Percentiles rank a stretch among this genome's conserved stretches.
These are phyloP conservation scores for Amiota communis DNA, from an alignment of 2,888 invertebrate genomes.

Conservation along the genomic window DNA sequence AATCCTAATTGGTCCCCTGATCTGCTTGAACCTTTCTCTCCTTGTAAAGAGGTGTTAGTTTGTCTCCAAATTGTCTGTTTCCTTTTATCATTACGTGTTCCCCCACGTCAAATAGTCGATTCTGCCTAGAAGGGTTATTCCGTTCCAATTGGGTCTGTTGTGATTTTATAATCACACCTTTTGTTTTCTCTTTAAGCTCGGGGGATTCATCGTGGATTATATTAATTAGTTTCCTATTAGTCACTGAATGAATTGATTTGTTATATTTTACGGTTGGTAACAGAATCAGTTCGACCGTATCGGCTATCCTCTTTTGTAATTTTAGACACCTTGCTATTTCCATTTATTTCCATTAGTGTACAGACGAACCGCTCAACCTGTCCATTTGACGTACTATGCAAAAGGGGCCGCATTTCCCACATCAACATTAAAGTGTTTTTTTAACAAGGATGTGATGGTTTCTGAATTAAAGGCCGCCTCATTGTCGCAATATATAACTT, in stretches of 20 bases:
- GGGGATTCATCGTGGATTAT: neutral
- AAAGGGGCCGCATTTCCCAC: no score
- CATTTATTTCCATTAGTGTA: slow-evolving; percentile 29
- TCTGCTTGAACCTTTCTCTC: no score
- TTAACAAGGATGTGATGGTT: no score
- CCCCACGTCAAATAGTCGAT: neutral
- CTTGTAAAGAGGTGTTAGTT: no score
- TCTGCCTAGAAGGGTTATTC: slow-evolving; percentile 27
- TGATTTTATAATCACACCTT: no score
- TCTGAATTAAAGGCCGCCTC: no score
- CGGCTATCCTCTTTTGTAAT: slow-evolving; percentile 27
- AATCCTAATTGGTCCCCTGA: slow-evolving; percentile 8
- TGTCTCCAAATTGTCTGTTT: no score
- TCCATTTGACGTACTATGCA: slow-evolving; percentile 38
- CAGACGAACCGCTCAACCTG: slow-evolving; percentile 39
- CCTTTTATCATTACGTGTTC: no score
- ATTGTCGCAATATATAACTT: no score
- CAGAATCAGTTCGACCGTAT: slow-evolving; percentile 37
- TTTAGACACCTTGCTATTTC: no score
- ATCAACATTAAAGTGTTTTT: slow-evolving; percentile 31
- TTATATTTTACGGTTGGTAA: slow-evolving; percentile 37
- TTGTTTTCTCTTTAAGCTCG: no score
- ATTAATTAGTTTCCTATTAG: slow-evolving; percentile 12
- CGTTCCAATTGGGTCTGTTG: slow-evolving; percentile 15
- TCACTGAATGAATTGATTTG: slow-evolving; percentile 34